A percentile compares a stretch with the other conserved stretches of the same genome.
Conservation (phyloP, 2,888 invertebrate species). For the Pimpla rufipes region DNA sequence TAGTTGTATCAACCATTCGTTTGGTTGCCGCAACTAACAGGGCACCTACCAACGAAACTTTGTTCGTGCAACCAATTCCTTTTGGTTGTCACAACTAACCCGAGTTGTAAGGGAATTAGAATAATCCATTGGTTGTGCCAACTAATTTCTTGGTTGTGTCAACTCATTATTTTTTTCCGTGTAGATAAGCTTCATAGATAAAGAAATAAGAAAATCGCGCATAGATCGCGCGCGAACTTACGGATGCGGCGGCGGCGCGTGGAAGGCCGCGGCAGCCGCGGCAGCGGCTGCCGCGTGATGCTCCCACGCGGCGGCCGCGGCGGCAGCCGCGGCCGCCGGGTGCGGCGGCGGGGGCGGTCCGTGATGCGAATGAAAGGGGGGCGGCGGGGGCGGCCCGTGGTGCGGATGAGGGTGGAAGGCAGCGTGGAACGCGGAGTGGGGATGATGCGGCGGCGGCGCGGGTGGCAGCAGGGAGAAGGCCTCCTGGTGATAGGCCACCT, state of each 20-base stretch:
- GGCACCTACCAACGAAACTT: no score
- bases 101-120: no score
- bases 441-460: constrained; percentile 83
- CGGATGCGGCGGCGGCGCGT: constrained; percentile 85
- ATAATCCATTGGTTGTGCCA: no score
- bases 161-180: no score
- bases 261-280: constrained; percentile 87
- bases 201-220: no score
- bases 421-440: constrained; percentile 83
- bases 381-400: constrained; percentile 86
- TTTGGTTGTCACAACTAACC: no score
- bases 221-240: constrained; percentile 73
- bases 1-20: no score
- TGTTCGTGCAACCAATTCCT: no score
- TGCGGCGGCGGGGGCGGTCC: constrained; percentile 79
- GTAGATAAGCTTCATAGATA: no score
- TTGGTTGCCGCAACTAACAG: no score
- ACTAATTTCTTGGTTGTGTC: no score
- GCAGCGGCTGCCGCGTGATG: constrained; percentile 89
- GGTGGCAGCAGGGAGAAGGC: constrained; percentile 85
- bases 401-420: constrained; percentile 85
- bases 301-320: constrained; percentile 87
- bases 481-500: constrained; percentile 87
- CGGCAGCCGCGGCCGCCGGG: constrained; percentile 79
- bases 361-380: constrained; percentile 85